A percentile compares a stretch with the other conserved stretches of the same genome.
Conservation (phyloP, 2,888 invertebrate species). For the Panopea generosa region DNA sequence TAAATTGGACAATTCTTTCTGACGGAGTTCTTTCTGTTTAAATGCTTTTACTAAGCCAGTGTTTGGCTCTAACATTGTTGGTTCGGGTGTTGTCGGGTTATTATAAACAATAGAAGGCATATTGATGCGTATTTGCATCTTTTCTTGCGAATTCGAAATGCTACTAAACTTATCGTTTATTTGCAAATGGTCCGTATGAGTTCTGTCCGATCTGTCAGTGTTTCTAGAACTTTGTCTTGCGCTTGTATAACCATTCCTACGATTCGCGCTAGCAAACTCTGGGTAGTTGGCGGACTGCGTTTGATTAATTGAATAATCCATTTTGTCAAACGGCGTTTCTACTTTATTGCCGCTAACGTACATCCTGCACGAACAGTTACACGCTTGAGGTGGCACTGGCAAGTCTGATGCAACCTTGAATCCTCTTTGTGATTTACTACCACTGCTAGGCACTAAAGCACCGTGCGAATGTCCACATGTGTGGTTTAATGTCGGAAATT, state of each 20-base stretch:
- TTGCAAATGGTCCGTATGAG: conserved; percentile 13
- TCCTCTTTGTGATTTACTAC: conserved; percentile 11
- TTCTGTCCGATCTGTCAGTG: conserved; percentile 24
- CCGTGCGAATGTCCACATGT: conserved; percentile 25
- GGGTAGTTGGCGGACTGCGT: conserved; percentile 22
- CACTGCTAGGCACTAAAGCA: conserved; percentile 7
- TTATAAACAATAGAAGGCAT: conserved; percentile 79
- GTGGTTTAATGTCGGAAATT: conserved; percentile 19
- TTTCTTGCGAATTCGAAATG: conserved; percentile 40
- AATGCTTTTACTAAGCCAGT: conserved; percentile 65
- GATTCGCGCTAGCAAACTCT: not conserved
- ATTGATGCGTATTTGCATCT: conserved; percentile 71
- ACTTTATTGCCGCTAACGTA: conserved; percentile 54
- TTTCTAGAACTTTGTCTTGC: conserved; percentile 24
- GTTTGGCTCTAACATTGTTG: conserved; percentile 9
- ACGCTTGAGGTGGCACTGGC: conserved; percentile 41
- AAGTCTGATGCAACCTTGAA: conserved; percentile 36
- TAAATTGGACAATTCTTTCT: conserved; percentile 74
- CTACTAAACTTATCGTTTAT: conserved; percentile 6
- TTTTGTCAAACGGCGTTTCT: conserved; percentile 35
- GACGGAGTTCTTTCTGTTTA: conserved; percentile 76
- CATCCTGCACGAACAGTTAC: conserved; percentile 57
- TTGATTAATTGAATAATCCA: conserved; percentile 18
- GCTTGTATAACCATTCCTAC: not conserved
- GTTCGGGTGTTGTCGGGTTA: conserved; percentile 58